Base-by-base conservation (phyloP, 2,113 vertebrate genomes). In the Tursiops truncatus region DNA sequence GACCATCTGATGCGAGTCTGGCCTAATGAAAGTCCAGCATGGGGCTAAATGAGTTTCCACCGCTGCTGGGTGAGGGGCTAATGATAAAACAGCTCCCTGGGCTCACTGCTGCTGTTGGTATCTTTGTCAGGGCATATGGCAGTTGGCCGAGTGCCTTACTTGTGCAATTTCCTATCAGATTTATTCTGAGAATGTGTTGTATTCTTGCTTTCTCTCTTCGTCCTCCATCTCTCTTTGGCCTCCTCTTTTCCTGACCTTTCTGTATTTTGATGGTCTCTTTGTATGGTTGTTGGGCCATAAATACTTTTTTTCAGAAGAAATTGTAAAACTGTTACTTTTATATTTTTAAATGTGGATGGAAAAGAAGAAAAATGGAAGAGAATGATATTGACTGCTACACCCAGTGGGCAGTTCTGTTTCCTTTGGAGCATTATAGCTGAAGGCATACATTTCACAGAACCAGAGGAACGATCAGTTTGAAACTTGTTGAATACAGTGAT, bases 21-120 rank as follows among this genome's bases (percentile, higher is more conserved):
- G 99, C 99, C 99, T 99, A 99, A 99, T 99, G 99, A 99, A 99
- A 99, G 99, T 99, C 99, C 99, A 99, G 99, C 99, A 99, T 99
- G 99, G 99, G 99, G 99, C 99, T 99, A 99, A 99, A 99, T 99
- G 99, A 99, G 99, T 99, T 99, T 99, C 99, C 98, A 99, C 99
- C 99, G 98, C 99, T 99, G 99, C 99, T 99, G 99, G 98, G 99
- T 98, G 98, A 99, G 99, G 99, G 99, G 99, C 99, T 99, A 99
- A 99, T 99, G 99, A 99, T 98, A 98, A 98, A 99, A 99, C 99
- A 98, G 98, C 99, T 99, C 99, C 99, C 99, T 98, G 98, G 98
- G 99, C 99, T 99, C 98, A 38, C 98, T 97, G 98, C 99, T 99
- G 99, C 98, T 98, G 99, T 98, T 98, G 97, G 98, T 98, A 98